Percentiles rank a stretch among this genome's conserved stretches.
phyloP scores from a whole-genome alignment of 1,140 invertebrate genomes.

The Pinna nobilis region DNA sequence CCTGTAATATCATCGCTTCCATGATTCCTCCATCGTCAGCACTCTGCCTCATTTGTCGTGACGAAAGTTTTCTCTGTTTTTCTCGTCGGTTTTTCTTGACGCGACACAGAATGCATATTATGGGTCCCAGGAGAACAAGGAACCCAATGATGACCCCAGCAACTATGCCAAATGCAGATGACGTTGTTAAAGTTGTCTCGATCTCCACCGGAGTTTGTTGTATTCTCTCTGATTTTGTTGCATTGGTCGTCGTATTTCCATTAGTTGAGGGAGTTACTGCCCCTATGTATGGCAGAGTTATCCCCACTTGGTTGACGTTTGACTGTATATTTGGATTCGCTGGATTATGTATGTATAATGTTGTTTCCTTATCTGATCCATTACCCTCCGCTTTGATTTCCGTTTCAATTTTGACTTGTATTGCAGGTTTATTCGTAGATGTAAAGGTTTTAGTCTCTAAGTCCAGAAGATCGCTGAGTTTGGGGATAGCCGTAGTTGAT shows the following conservation, averaged over 20 bases:
- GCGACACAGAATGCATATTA: slow-evolving; percentile 63
- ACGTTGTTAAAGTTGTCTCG: neutral
- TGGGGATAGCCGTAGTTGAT: neutral
- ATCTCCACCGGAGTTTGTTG: neutral
- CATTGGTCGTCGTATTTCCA: neutral
- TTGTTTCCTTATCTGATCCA: too few species aligned
- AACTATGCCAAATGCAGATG: slow-evolving; percentile 56
- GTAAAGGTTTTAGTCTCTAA: too few species aligned
- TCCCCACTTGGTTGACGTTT: slow-evolving; percentile 2
- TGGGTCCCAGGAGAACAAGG: slow-evolving; percentile 62
- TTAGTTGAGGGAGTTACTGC: neutral
- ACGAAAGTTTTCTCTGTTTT: slow-evolving; percentile 27
- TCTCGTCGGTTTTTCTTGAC: slow-evolving; percentile 47
- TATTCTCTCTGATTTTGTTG: neutral
- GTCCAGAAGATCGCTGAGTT: too few species aligned
- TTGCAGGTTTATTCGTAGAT: too few species aligned
- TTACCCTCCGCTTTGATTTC: too few species aligned
- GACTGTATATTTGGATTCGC: too few species aligned
- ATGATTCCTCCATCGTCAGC: slow-evolving; percentile 42
- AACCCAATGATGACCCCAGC: slow-evolving; percentile 55
- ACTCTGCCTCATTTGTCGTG: slow-evolving; percentile 23
- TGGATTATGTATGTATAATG: too few species aligned
- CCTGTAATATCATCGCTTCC: slow-evolving; percentile 62
- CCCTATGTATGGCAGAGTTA: neutral
- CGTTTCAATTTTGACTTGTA: too few species aligned